Base-by-base conservation (phyloP, 1,140 invertebrate genomes). In the Asobara japonica region DNA sequence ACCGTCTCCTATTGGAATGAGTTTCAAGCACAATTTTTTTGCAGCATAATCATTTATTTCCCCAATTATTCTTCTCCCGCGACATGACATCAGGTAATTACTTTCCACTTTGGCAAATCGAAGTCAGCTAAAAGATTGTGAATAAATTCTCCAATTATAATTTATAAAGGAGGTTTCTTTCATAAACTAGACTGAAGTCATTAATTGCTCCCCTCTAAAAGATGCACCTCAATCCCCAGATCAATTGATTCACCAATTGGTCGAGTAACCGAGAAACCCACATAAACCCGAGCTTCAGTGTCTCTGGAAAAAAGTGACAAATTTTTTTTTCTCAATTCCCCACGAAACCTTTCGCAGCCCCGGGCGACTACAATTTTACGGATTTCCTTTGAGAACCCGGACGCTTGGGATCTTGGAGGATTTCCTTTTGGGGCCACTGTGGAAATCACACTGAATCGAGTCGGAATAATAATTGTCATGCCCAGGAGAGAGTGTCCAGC, bases 361-460 rank as follows among this genome's bases (percentile, higher is more conserved):
- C 25, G 33, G 31, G 56, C 51, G 30, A 29, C 27, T 61, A 61
- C 56, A 69, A 69, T 69, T 69, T 69, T 69, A 69, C 68, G 60
- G 56, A 60, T 41, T 69, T 69, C 68, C 68, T 69, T 69, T 69
- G 68, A 69, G 30, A 69, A 31, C 33, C 13, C 5, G 33, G 48
- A 31, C 36, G 20, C 22, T 22, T 64, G 60, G 29, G 10, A 64
- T 71, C 36, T 64, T 25, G 22, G 20, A 27, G 48, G 48, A 69
- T 69, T 69, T 68, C 45, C 48, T 67, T 45, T n/a, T 51, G 27
- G 29, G 11, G 8, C 13, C 29, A 65, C 31, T 20, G 30, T 33
- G 30, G 25, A 64, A 64, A n/a, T 36, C 62, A 65, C 62, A 31
- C 30, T 22, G 51, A 25, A 56, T 56, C 51, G 51, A 25, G 7